Percentiles rank a stretch among this genome's conserved stretches.
These are phyloP conservation scores for Microplitis deprimator DNA, from an alignment of 2,888 invertebrate species.

Conservation along the genomic window DNA sequence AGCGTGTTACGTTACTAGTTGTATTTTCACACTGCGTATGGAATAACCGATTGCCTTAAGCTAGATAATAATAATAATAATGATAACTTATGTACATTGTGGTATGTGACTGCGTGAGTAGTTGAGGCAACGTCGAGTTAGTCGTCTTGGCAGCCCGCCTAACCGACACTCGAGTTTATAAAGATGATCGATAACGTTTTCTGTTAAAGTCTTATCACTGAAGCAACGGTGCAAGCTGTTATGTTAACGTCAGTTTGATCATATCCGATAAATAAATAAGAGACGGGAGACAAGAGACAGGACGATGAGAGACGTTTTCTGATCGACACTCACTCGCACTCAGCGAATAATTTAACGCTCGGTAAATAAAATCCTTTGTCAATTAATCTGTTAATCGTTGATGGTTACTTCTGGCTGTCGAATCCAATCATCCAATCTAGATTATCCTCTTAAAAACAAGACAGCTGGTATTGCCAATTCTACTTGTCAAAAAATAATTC, in stretches of 20 bases:
- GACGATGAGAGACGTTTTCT: conserved; percentile 54
- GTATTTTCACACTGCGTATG: conserved; percentile 33
- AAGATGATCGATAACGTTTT: conserved; percentile 64
- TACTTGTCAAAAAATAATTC: conserved; percentile 12
- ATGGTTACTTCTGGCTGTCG: conserved; percentile 19
- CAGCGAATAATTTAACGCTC: background rate
- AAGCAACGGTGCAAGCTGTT: conserved; percentile 61
- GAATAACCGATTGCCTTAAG: conserved; percentile 22
- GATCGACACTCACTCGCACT: conserved; percentile 23
- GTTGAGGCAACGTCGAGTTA: conserved; percentile 33
- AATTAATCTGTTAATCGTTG: conserved; percentile 40
- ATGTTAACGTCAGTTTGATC: conserved; percentile 58
- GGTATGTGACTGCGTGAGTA: conserved; percentile 16
- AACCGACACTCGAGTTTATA: background rate
- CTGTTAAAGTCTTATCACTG: conserved; percentile 49
- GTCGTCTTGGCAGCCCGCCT: conserved; percentile 22
- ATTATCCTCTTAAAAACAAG: background rate
- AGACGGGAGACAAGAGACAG: no score
- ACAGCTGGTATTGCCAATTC: background rate
- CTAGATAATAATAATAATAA: background rate
- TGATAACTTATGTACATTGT: background rate
- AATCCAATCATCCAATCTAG: conserved; percentile 12
- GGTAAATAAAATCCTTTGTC: conserved; percentile 50
- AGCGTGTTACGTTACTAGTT: conserved; percentile 11
- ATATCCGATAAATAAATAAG: conserved; percentile 36